phyloP scores from a whole-genome alignment of 2,888 invertebrate genomes.

The Meandrusa payeni region DNA sequence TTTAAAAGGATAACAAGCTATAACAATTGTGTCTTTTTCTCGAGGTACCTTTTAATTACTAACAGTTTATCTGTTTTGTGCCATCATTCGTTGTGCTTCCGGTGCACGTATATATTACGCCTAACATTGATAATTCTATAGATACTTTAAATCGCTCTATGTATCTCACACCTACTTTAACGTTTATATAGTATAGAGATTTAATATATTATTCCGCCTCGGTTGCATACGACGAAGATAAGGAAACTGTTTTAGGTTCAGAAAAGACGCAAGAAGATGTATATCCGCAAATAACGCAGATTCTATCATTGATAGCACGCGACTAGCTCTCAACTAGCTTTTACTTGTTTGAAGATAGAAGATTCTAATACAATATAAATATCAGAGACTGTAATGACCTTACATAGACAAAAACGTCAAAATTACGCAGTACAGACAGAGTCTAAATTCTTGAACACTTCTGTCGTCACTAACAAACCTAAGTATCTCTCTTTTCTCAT shows the following conservation, averaged over 20 bases:
- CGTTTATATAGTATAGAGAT: background rate
- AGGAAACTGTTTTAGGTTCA: conserved; percentile 12
- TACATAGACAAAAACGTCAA: conserved; percentile 46
- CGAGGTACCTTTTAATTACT: conserved; percentile 62
- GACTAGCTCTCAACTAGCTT: conserved; percentile 32
- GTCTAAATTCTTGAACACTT: conserved; percentile 57
- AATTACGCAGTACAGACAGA: conserved; percentile 41
- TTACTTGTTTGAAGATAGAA: conserved; percentile 50
- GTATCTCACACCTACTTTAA: conserved; percentile 20
- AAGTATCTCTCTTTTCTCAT: conserved; percentile 10
- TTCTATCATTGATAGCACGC: conserved; percentile 49
- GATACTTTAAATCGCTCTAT: conserved; percentile 44
- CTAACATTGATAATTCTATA: conserved; percentile 35
- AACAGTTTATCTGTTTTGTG: conserved; percentile 60
- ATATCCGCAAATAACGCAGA: conserved; percentile 31
- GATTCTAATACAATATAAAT: conserved; percentile 39
- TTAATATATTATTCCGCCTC: too few relatives aligned
- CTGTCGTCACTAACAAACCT: conserved; percentile 39
- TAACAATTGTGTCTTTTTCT: conserved; percentile 68
- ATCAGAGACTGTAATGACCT: conserved; percentile 45
- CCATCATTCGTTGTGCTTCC: conserved; percentile 57
- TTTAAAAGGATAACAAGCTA: conserved; percentile 76
- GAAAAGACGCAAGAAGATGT: conserved; percentile 34
- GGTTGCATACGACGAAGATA: background rate
- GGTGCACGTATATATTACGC: conserved; percentile 43